A percentile compares a stretch with the other conserved stretches of the same genome.
Conservation (phyloP, 2,797 vertebrate species). For the Selene dorsalis region DNA sequence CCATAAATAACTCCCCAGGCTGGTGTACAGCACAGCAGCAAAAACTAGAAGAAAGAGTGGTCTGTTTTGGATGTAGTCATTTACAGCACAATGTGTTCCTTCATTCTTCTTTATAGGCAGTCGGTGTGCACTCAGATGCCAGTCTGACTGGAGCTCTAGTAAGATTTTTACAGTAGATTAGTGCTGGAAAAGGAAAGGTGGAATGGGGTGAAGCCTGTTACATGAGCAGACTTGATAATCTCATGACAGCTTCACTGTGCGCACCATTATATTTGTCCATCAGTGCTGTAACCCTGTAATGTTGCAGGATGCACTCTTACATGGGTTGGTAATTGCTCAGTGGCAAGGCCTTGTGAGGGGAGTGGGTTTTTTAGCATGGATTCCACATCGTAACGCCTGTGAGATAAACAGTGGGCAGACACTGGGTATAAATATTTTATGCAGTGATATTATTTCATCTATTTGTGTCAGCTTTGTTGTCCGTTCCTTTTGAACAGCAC, state of each 20-base stretch:
- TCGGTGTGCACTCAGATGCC: conserved; percentile 14
- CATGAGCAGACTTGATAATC: conserved; percentile 40
- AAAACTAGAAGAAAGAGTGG: conserved; percentile 7
- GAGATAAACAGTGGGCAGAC: conserved; percentile 1
- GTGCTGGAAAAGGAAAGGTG: conserved; percentile 24
- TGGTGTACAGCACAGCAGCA: background rate
- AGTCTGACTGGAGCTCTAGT: conserved; percentile 3
- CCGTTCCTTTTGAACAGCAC: background rate
- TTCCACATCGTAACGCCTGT: background rate
- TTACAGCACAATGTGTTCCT: conserved; percentile 42
- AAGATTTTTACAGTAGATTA: conserved; percentile 35
- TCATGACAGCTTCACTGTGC: conserved; percentile 25
- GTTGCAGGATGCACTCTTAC: background rate
- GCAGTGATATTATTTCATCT: conserved; percentile 6
- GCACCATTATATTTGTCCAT: conserved; percentile 8
- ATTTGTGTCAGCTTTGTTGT: background rate
- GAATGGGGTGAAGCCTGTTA: conserved; percentile 30
- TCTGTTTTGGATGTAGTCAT: conserved; percentile 27
- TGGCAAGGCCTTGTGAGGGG: conserved; percentile 9
- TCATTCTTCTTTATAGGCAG: conserved; percentile 21
- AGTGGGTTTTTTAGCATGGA: conserved; percentile 29
- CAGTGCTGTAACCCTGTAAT: background rate
- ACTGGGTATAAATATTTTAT: conserved; percentile 37
- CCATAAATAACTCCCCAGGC: conserved; percentile 15
- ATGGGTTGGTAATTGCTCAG: conserved; percentile 17